Evolutionary conservation across 1,140 invertebrate species (phyloP).

Genomic region (Pteromalus puparum): DNA sequence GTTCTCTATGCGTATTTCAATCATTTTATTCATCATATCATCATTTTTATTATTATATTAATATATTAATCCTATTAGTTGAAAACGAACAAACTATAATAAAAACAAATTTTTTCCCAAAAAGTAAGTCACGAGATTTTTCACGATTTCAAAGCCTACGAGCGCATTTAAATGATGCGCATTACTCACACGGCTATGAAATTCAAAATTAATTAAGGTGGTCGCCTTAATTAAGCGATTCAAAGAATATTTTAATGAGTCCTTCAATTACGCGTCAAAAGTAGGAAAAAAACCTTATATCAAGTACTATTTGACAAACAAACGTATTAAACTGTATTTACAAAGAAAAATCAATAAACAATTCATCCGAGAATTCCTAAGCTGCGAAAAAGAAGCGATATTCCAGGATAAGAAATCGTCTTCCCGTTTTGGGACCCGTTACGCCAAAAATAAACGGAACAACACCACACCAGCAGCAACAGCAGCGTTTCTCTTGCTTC

Average conservation of each 20-base stretch:
- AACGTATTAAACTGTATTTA: background rate
- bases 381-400: background rate
- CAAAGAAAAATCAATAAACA: background rate
- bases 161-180: no score
- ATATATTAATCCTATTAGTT: no score
- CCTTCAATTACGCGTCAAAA: background rate
- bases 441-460: constrained; percentile 51
- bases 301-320: background rate
- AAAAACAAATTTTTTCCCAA: no score
- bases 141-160: no score
- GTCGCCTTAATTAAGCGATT: no score
- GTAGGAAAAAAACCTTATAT: background rate
- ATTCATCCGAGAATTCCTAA: background rate
- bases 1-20: no score
- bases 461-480: background rate
- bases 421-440: constrained; percentile 30
- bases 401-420: background rate
- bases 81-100: no score
- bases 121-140: no score
- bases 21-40: no score
- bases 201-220: no score
- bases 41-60: no score
- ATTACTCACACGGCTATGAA: no score
- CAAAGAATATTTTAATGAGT: background rate
- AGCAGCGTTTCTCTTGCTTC: constrained; percentile 9